Evolutionary conservation across 2,797 vertebrate genomes (phyloP), one percentile per base, ranked within the genome.

Genomic region (Sebastes oblongus): DNA sequence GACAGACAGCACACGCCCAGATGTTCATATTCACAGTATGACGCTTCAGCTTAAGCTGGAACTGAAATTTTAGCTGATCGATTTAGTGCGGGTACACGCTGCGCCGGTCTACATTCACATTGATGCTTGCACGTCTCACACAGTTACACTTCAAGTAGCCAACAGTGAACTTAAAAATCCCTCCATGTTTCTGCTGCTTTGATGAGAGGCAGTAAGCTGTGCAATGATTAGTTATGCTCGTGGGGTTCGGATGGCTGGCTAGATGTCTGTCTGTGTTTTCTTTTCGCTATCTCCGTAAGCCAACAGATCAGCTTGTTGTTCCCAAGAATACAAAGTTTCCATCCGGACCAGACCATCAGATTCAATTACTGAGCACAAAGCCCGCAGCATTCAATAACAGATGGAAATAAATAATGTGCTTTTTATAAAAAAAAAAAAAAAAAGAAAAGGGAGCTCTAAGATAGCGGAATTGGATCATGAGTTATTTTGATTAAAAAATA

Each of bases 361-460:
- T 89, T 92, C 88, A 90, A 92, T 92, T 90, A 91, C 80, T 18
- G 79, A 85, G 78, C 86, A 87, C 80, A 91, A 92, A 91, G 88
- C 71, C 72, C 12, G 9, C 73, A 80, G 77, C 66, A 75, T 82
- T 84, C 76, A 88, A 62, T 81, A 83, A 84, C 68, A 74, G 86
- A 89, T 81, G 72, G 76, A 86, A 87, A 87, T 85, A 85, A 82
- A 86, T 80, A 84, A 88, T 80, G 16, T 75, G 68, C 83, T 79
- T 83, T 61, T 52, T 56, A 66, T 25, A 64, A 62, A 52, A 60
- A 66, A 29, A 66, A 29, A 29, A 30, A 61, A 36, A 59, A 58
- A 39, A 61, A 46, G 10, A 54, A 81, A 74, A 66, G 46, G 56
- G 59, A 64, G 60, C 32, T 76, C 52, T 42, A 42, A 85, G 83